These are phyloP conservation scores for Lycopodina hypogea DNA, from an alignment of 37 sponge, comb jelly and placozoan genomes.

Conservation along the genomic window DNA sequence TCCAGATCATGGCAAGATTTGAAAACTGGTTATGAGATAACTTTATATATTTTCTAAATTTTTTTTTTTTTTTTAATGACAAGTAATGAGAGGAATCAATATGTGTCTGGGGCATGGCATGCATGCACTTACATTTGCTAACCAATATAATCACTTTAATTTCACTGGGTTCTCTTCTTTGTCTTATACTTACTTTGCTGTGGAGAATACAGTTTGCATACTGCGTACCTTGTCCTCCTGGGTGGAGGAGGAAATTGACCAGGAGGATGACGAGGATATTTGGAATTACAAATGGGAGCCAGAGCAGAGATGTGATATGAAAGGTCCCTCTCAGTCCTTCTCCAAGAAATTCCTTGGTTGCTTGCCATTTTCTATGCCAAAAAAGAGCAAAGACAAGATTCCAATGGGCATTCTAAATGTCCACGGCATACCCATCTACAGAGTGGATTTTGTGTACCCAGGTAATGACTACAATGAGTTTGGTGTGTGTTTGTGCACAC, in stretches of 20 bases:
- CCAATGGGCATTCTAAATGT: neutral
- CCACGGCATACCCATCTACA: neutral
- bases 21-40: too few species aligned
- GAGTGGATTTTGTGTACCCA: constrained; percentile 32
- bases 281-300: constrained; percentile 66
- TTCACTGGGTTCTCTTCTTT: neutral
- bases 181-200: constrained; percentile 42
- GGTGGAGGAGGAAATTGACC: constrained; percentile 83
- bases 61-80: too few species aligned
- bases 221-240: constrained; percentile 91
- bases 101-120: too few species aligned
- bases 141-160: too few species aligned
- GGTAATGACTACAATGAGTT: constrained; percentile 9
- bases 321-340: constrained; percentile 31
- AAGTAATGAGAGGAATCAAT: too few species aligned
- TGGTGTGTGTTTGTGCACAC: too few species aligned
- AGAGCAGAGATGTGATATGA: constrained; percentile 47
- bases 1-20: too few species aligned
- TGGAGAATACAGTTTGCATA: constrained; percentile 90
- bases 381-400: neutral
- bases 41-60: too few species aligned
- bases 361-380: constrained; percentile 18
- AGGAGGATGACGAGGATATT: constrained; percentile 58
- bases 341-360: constrained; percentile 25
- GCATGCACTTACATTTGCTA: too few species aligned